Conservation (phyloP, 2,797 vertebrate genomes). For the Pelobates cultripes region DNA sequence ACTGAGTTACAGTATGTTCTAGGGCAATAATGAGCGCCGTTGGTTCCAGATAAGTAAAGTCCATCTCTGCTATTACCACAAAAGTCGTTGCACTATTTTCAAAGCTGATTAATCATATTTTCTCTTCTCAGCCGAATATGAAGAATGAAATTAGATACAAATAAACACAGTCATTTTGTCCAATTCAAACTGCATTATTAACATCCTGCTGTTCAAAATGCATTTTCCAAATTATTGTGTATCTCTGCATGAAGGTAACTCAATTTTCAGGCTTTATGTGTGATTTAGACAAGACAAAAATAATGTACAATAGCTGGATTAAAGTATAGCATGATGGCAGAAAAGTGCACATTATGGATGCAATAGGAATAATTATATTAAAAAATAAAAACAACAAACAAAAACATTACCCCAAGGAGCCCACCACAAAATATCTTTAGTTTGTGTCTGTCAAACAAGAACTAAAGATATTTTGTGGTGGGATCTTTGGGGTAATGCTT, state of each 20-base stretch:
- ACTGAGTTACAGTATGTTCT: conserved; percentile 2
- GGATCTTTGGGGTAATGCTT: too few relatives aligned
- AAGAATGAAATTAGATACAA: conserved; percentile 56
- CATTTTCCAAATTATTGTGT: conserved; percentile 37
- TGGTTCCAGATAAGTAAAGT: conserved; percentile 32
- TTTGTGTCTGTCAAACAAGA: too few relatives aligned
- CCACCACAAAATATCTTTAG: not conserved
- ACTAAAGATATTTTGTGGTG: too few relatives aligned
- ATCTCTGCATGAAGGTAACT: conserved; percentile 40
- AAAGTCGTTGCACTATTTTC: conserved; percentile 58
- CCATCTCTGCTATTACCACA: conserved; percentile 60
- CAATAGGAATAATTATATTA: not conserved
- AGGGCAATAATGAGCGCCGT: conserved; percentile 1
- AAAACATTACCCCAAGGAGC: not conserved
- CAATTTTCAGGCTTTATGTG: conserved; percentile 19
- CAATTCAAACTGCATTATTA: conserved; percentile 44
- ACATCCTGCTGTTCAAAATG: conserved; percentile 32
- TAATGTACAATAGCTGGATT: conserved; percentile 17
- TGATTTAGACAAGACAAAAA: conserved; percentile 28
- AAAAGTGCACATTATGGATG: not conserved
- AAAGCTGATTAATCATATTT: conserved; percentile 67
- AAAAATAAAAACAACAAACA: not conserved
- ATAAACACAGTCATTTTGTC: conserved; percentile 50
- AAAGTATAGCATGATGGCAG: not conserved
- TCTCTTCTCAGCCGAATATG: conserved; percentile 60